Evolutionary conservation across 2,113 vertebrate genomes (phyloP).

Genomic region (Amphilophus citrinellus): DNA sequence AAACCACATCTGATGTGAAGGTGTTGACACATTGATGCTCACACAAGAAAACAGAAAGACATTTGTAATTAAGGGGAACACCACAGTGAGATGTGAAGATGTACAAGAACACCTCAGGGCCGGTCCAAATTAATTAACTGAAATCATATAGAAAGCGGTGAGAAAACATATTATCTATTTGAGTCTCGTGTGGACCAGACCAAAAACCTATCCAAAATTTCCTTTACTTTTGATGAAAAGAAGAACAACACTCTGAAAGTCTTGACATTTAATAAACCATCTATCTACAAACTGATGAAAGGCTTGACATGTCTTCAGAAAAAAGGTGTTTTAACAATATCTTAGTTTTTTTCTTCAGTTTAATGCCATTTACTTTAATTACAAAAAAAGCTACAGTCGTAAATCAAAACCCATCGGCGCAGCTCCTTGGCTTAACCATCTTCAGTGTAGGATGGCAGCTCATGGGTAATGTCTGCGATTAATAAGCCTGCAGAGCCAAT

Average conservation of each 20-base stretch:
- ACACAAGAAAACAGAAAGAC: slow-evolving; percentile 44
- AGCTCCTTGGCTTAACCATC: not conserved
- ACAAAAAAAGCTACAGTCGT: not conserved
- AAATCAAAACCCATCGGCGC: not conserved
- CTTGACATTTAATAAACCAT: not conserved
- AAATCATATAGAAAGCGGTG: slow-evolving; percentile 35
- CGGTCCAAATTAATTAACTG: slow-evolving; percentile 48
- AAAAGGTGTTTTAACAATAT: not conserved
- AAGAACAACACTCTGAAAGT: not conserved
- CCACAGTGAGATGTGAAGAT: slow-evolving; percentile 52
- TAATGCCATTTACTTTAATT: not conserved
- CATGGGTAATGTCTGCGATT: not conserved
- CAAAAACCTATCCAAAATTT: not conserved
- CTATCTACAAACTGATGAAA: not conserved
- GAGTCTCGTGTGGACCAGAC: not conserved
- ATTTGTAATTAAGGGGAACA: slow-evolving; percentile 68
- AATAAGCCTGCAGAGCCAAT: not conserved
- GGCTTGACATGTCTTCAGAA: not conserved
- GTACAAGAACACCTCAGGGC: slow-evolving; percentile 46
- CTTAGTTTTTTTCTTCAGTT: not conserved
- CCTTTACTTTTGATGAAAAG: not conserved
- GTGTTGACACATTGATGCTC: slow-evolving; percentile 70
- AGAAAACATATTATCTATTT: slow-evolving; percentile 14
- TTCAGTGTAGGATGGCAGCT: not conserved
- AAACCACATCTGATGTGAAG: slow-evolving; percentile 47